Conservation (phyloP, 2,797 vertebrate genomes). For the Calcarius lapponicus region DNA sequence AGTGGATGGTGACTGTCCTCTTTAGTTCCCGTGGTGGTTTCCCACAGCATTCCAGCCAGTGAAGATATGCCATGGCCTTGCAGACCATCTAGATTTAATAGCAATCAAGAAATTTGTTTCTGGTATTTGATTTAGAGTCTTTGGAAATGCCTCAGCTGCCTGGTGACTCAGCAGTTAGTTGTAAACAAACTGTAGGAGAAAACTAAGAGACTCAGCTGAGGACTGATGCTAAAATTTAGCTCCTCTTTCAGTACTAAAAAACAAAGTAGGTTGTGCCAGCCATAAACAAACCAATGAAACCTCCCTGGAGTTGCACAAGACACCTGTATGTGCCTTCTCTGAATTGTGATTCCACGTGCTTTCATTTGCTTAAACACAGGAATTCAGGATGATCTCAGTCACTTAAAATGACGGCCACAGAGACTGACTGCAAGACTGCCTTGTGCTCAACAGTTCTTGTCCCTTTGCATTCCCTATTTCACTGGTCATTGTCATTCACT, state of each 20-base stretch:
- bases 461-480: background rate
- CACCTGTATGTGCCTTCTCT: background rate
- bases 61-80: background rate
- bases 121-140: constrained; percentile 1
- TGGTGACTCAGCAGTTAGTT: constrained; percentile 67
- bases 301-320: background rate
- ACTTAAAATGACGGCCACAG: background rate
- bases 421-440: background rate
- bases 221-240: constrained; percentile 36
- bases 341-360: background rate
- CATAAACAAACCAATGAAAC: background rate
- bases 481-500: background rate
- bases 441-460: background rate
- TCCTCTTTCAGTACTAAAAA: background rate
- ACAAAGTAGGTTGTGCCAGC: background rate
- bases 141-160: constrained; percentile 34
- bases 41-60: background rate
- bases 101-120: background rate
- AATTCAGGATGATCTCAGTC: background rate
- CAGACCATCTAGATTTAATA: background rate
- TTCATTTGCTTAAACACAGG: background rate
- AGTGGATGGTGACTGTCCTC: background rate
- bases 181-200: constrained; percentile 51
- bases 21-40: background rate
- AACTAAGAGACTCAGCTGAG: background rate